A percentile compares a stretch with the other conserved stretches of the same genome.
Conservation (phyloP, 2,888 invertebrate species). For the Phanerotoma sp. region DNA sequence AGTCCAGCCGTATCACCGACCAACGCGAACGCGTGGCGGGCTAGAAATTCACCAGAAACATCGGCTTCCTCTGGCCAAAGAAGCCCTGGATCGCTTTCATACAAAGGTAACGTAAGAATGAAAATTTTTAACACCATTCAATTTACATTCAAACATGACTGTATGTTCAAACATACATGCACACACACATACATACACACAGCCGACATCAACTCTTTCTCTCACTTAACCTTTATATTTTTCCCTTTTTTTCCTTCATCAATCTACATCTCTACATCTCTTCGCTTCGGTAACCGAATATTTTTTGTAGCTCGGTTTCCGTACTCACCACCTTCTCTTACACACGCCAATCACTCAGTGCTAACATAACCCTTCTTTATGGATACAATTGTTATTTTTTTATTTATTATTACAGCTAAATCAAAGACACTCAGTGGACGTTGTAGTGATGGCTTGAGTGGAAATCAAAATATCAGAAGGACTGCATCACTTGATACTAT, state of each 20-base stretch:
- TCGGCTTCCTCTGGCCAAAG: slow-evolving; percentile 70
- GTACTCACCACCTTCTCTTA: too few relatives aligned
- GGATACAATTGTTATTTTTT: too few relatives aligned
- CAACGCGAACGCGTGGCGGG: slow-evolving; percentile 63
- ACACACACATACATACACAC: too few relatives aligned
- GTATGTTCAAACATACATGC: too few relatives aligned
- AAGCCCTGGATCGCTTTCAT: slow-evolving; percentile 72
- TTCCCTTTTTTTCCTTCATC: neutral
- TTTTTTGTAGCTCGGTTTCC: slow-evolving; percentile 37
- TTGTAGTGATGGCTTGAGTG: slow-evolving; percentile 61
- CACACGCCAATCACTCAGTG: neutral
- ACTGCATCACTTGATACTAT: slow-evolving; percentile 79
- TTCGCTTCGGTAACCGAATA: slow-evolving; percentile 39
- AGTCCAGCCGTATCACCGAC: slow-evolving; percentile 71
- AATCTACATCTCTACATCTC: neutral
- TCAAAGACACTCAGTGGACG: slow-evolving; percentile 60
- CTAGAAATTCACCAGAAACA: slow-evolving; percentile 67
- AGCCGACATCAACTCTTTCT: too few relatives aligned
- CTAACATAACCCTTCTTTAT: neutral
- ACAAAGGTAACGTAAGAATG: too few relatives aligned
- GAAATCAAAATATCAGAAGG: slow-evolving; percentile 68
- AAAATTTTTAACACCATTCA: neutral
- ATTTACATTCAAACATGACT: too few relatives aligned
- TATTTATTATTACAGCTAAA: slow-evolving; percentile 57
- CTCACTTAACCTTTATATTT: too few relatives aligned